Evolutionary conservation across 1,140 invertebrate genomes (phyloP).

Genomic region (Drosophila orosa): DNA sequence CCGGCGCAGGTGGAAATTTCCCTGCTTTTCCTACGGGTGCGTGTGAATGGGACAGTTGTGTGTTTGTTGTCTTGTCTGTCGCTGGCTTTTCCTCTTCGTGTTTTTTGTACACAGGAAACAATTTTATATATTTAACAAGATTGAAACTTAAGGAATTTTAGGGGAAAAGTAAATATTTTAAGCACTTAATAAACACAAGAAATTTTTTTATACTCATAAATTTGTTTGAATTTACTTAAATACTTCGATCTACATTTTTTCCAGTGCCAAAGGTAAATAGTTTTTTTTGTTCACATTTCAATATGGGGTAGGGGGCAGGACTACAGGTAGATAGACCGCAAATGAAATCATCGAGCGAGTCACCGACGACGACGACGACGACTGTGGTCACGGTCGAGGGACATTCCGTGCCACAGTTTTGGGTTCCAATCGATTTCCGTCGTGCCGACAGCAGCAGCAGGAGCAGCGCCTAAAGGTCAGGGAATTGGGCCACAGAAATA

Average conservation of each 20-base stretch:
- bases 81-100: constrained; percentile 48
- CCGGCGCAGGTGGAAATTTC: constrained; percentile 66
- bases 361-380: constrained; percentile 2
- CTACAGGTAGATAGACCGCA: constrained; percentile 63
- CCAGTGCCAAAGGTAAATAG: constrained; percentile 33
- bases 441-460: constrained; percentile 16
- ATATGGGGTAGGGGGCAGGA: constrained; percentile 10
- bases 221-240: too few species aligned
- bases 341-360: constrained; percentile 74
- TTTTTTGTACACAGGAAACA: constrained; percentile 12
- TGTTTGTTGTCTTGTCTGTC: constrained; percentile 12
- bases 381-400: constrained; percentile 73
- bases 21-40: constrained; percentile 43
- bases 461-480: constrained; percentile 24
- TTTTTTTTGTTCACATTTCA: constrained; percentile 50
- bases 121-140: background rate
- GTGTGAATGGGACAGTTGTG: constrained; percentile 68
- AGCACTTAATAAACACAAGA: background rate
- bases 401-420: constrained; percentile 52
- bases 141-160: background rate
- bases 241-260: too few species aligned
- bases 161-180: background rate
- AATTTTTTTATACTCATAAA: too few species aligned
- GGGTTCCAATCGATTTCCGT: constrained; percentile 70
- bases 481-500: constrained; percentile 36